Base-by-base conservation (phyloP, 2,113 vertebrate species). In the Talpa occidentalis region DNA sequence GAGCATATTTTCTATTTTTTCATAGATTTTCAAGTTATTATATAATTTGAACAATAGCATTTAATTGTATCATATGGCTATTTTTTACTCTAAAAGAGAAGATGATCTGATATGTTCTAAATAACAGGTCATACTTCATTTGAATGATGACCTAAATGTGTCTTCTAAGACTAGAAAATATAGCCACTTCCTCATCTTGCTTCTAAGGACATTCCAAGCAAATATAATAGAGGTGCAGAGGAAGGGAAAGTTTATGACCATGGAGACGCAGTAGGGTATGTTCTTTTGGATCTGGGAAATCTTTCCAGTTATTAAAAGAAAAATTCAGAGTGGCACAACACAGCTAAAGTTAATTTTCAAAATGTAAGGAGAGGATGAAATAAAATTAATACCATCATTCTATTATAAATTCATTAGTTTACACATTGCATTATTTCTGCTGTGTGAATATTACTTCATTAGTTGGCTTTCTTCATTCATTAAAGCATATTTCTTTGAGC, bases 61-160 rank as follows among this genome's bases (percentile, higher is more conserved):
- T 97, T 97, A 94, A 92, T 96, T 89, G 40, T n/a, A 85, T 93
- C 79, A 32, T 89, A 59, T 64, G 19, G 14, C 62, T 97, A 28
- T 81, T 97, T 98, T 93, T 97, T 95, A 79, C 93, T 96, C 40
- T 96, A 87, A 95, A 97, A 94, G 94, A 59, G 94, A 97, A 96
- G 49, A 84, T 97, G 28, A 92, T 92, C 8, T 88, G 72, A 49
- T 54, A 94, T 67, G 7, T 72, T 97, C 56, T 92, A 40, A 72
- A 94, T 95, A 96, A 90, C 69, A 94, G 80, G 74, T 89, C 52
- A 82, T 44, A 66, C 8, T 95, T 97, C 40, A 96, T 97, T 97
- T 97, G 4, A 88, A 90, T 97, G 97, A 97, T 95, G 52, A 97
- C 17, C 42, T 96, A 93, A 97, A 77, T 94, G 66, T 94, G 64